These are phyloP conservation scores for Bactericera cockerelli DNA, from an alignment of 1,140 invertebrate genomes.

Conservation along the genomic window DNA sequence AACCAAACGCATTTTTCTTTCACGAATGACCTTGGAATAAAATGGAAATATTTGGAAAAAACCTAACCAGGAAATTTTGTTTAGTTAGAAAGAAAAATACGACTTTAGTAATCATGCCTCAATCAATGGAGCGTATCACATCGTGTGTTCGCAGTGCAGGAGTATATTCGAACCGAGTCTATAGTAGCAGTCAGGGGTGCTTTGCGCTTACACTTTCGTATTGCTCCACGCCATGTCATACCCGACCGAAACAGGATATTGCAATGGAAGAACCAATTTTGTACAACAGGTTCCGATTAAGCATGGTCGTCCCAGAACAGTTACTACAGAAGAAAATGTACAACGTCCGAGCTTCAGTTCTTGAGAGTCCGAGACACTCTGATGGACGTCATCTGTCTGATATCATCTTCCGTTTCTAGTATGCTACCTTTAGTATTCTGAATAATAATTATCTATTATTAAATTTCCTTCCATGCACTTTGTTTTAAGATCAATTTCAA, in stretches of 20 bases:
- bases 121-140: not conserved
- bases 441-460: no score
- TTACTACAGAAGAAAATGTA: not conserved
- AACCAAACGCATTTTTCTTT: no score
- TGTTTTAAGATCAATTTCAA: no score
- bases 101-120: no score
- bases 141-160: not conserved
- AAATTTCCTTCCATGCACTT: no score
- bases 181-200: not conserved
- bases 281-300: not conserved
- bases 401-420: no score
- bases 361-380: not conserved
- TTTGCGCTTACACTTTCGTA: not conserved
- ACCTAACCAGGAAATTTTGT: no score
- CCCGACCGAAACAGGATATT: not conserved
- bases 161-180: not conserved
- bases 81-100: no score
- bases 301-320: not conserved
- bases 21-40: no score
- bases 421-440: no score
- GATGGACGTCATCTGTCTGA: not conserved
- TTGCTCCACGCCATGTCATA: not conserved
- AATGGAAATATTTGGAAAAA: no score
- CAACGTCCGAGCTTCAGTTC: not conserved
- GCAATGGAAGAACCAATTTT: not conserved